Percentiles rank a stretch among this genome's conserved stretches.
These are phyloP conservation scores for Acleris literana DNA, from an alignment of 2,888 invertebrate genomes.

Conservation along the genomic window DNA sequence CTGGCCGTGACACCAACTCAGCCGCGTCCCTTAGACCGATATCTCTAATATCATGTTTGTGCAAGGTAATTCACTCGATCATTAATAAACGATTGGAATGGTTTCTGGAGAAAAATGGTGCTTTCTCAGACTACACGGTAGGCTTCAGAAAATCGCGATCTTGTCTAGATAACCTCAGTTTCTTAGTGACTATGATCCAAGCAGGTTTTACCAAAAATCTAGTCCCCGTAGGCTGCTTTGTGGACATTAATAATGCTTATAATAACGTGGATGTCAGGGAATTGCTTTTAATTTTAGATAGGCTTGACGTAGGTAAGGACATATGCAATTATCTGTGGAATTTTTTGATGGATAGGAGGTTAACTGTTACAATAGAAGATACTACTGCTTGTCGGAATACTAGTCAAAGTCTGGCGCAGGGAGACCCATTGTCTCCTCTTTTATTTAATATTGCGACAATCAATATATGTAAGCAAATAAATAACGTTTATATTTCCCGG, in stretches of 20 bases:
- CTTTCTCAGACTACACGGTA: constrained; percentile 4
- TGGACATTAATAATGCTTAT: not conserved
- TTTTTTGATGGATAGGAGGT: constrained; percentile 19
- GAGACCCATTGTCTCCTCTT: constrained; percentile 22
- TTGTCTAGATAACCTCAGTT: constrained; percentile 27
- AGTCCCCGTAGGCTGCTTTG: too few relatives aligned
- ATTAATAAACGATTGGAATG: constrained; percentile 27
- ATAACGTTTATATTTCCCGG: constrained; percentile 28
- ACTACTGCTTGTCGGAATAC: not conserved
- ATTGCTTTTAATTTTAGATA: constrained; percentile 17
- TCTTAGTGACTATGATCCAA: constrained; percentile 33
- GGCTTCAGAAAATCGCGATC: constrained; percentile 31
- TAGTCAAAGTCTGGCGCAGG: constrained; percentile 26
- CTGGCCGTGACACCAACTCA: not conserved
- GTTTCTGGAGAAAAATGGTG: constrained; percentile 15
- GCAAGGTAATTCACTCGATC: constrained; percentile 30
- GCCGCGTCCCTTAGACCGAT: constrained; percentile 10
- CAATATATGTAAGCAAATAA: constrained; percentile 22
- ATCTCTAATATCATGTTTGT: constrained; percentile 31
- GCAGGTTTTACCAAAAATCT: too few relatives aligned
- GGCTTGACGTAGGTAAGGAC: constrained; percentile 8
- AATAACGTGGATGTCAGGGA: constrained; percentile 11
- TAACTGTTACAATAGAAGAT: constrained; percentile 3
- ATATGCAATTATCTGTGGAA: constrained; percentile 27
- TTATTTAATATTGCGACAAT: constrained; percentile 23